Evolutionary conservation across 2,113 vertebrate genomes (phyloP), one percentile per base, ranked within the genome.

Genomic region (Cyphomyrus discorhynchus): DNA sequence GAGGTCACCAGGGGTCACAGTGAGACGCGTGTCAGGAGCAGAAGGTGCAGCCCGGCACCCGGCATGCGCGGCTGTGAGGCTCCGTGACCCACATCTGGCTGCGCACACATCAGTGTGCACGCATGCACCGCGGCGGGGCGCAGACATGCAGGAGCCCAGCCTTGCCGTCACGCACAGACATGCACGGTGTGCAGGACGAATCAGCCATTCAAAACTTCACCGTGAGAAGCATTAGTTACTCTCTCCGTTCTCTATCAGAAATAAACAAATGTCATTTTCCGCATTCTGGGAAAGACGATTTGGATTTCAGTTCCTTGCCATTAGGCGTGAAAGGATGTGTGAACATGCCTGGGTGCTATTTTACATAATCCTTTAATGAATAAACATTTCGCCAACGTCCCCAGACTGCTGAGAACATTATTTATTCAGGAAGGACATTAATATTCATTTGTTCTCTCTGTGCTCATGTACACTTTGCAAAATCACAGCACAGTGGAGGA

Each of bases 331-430:
- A 58, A 62, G 90, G 66, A 90, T 93, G 92, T 91, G 91, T 84
- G 90, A 92, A 92, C 92, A 93, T 89, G 91, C 92, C 91, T 90
- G 90, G 31, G 17, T 88, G 88, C 90, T 91, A 89, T 89, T 94
- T 93, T 94, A 91, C 92, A 94, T 94, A 94, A 94, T 94, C 92
- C 92, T 91, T 91, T 93, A 92, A 94, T 94, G 92, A 94, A 94
- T 94, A 94, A 93, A 93, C 93, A 94, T 93, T 92, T 92, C 62
- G 66, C 88, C 62, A 88, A 42, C 80, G 89, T 90, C 92, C 89
- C 90, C 85, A 89, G 89, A 89, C 92, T 90, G 91, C 85, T 91
- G 84, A 91, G 86, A 91, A 92, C 88, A 56, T 88, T 89, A 66
- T 91, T 88, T 92, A 89, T 92, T 92, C 90, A 92, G 91, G 89